Evolutionary conservation across 2,888 invertebrate species (phyloP), one percentile per base, ranked within the genome.

Genomic region (Syrphus vitripennis): DNA sequence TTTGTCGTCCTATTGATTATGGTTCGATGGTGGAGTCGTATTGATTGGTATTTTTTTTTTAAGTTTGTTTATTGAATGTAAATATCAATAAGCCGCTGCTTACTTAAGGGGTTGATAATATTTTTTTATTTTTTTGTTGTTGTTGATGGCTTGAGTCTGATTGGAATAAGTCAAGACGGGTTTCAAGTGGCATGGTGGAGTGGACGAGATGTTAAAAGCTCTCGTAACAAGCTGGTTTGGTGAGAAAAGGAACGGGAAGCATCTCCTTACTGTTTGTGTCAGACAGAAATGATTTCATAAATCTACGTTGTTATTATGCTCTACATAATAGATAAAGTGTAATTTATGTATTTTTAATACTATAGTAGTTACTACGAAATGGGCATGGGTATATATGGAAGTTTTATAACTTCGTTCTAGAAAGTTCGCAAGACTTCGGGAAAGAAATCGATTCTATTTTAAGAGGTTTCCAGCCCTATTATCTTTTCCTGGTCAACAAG

Each of bases 181-280:
- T 57, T 83, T 79, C 3, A 50, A 65, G 57, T 50, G 63, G 42
- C 59, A n/a, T n/a, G n/a, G n/a, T 45, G 6, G 24, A 57, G 37
- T 26, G 29, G 40, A 19, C 50, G 53, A 37, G 21, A 16, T 9
- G 67, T 63, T 74, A 67, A 55, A 65, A 83, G 80, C 74, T 80
- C 71, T 83, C 75, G 76, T 80, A 84, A 84, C 45, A 45, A 65
- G 55, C 57, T 83, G 75, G 63, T 83, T 79, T 74, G 69, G 67
- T 63, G 69, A 67, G 50, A 26, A 65, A 82, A 78, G 72, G 67
- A 83, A 55, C 75, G 79, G 65, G 83, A 80, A 83, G 80, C 80
- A 75, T 76, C 74, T 83, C 12, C 16, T n/a, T 48, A 48, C 19
- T 19, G 12, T 0, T 12, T 14, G 7, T 48, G 21, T 48, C 2